Base-by-base conservation (phyloP, 2,113 vertebrate species). In the Sinosuthora webbiana region DNA sequence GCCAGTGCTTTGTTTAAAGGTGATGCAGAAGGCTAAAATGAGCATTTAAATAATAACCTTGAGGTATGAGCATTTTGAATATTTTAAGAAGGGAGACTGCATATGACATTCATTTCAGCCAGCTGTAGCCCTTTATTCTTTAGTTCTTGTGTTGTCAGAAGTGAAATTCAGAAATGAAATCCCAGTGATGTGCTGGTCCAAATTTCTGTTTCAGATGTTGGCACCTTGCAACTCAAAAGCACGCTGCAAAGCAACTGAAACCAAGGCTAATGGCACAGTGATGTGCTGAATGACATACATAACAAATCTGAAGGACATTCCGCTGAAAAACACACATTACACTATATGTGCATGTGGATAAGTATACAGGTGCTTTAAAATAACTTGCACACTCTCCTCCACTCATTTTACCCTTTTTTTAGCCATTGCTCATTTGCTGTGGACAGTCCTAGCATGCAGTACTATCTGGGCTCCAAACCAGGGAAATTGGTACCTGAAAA, bases 1-100 rank as follows among this genome's bases (percentile, higher is more conserved):
- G 25, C 76, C 76, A 57, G 64, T 0, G 2, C 57, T 82, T 76
- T 79, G 21, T 83, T 94, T 90, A 96, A 96, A 90, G 56, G 71
- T 92, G 80, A 87, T 60, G 37, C 53, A 83, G 73, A 92, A 92
- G 69, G 73, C 93, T 92, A 92, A 96, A 87, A 90, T 45, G 93
- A 82, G 65, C 90, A 86, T 94, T 94, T 92, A 95, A 90, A 89
- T 90, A 83, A 87, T 0, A 3, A 96, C 83, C 89, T 90, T 87
- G 83, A 93, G 62, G 37, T 63, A 89, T 70, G 68, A 85, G n/a
- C 17, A 49, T 82, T 91, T 94, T 89, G 83, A 94, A 82, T 91
- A 82, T 93, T 91, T 90, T 89, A 94, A 87, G 76, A 85, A 86
- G 77, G 27, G 42, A 88, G 49, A 59, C 56, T 71, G 67, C 41